These are phyloP conservation scores for Seira musarum DNA, from an alignment of 2,888 invertebrate species.

Conservation along the genomic window DNA sequence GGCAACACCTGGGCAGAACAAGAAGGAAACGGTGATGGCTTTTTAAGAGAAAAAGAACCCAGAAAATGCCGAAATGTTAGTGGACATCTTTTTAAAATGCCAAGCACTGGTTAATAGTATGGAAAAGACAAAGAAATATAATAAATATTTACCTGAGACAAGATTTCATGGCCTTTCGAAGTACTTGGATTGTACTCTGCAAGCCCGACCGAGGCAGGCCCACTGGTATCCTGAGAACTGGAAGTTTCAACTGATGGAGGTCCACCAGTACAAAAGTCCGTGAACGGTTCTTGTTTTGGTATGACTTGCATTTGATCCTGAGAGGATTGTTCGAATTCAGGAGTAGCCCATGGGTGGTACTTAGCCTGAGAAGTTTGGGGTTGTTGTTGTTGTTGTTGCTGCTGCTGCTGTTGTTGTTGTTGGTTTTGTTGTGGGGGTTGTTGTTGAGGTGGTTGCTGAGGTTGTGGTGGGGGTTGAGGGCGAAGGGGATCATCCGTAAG, in stretches of 20 bases:
- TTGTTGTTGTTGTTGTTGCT: constrained; percentile 70
- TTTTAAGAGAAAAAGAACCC: constrained; percentile 6
- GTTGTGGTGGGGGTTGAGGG: constrained; percentile 59
- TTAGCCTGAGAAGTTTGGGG: constrained; percentile 68
- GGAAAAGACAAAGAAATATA: neutral
- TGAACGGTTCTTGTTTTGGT: constrained; percentile 81
- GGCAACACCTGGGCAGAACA: constrained; percentile 74
- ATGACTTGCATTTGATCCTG: constrained; percentile 76
- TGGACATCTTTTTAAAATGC: too few species aligned
- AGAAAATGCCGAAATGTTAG: neutral
- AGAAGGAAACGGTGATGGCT: neutral
- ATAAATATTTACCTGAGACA: constrained; percentile 75
- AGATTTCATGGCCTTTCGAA: constrained; percentile 94
- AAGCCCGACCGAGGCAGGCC: constrained; percentile 78
- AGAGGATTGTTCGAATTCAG: constrained; percentile 69
- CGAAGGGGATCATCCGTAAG: constrained; percentile 70
- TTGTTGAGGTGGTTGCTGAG: constrained; percentile 21
- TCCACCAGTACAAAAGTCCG: constrained; percentile 72
- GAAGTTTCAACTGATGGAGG: constrained; percentile 71
- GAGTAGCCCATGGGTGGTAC: constrained; percentile 70
- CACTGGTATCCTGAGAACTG: constrained; percentile 71
- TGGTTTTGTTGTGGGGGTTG: constrained; percentile 53
- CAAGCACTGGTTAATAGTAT: too few species aligned
- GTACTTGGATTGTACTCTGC: constrained; percentile 96
- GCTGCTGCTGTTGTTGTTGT: constrained; percentile 58